These are phyloP conservation scores for Micrastur ruficollis DNA, from an alignment of 2,797 vertebrate genomes.

Conservation along the genomic window DNA sequence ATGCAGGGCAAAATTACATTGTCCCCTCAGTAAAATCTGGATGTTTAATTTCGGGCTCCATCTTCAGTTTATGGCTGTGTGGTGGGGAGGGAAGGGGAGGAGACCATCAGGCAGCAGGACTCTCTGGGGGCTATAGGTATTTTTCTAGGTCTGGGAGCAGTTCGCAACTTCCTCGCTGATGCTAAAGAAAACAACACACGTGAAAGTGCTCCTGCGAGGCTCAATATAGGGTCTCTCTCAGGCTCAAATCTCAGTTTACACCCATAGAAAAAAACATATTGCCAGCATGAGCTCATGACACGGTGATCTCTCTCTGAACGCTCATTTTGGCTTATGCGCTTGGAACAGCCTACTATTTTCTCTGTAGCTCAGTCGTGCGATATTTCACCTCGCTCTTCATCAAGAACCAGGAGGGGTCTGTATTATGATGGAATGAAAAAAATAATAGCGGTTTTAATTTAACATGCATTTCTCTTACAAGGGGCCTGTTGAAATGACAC, in stretches of 20 bases:
- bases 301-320: slow-evolving; percentile 29
- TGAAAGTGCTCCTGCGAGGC: not conserved
- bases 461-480: not conserved
- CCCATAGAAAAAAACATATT: not conserved
- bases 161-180: not conserved
- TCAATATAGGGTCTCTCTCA: slow-evolving; percentile 4
- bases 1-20: not conserved
- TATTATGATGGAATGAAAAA: not conserved
- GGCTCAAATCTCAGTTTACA: slow-evolving; percentile 18
- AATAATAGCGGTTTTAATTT: slow-evolving; percentile 35
- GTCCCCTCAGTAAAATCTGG: not conserved
- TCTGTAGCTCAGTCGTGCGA: not conserved
- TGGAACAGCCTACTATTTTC: slow-evolving; percentile 41
- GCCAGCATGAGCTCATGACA: slow-evolving; percentile 54
- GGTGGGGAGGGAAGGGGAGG: not conserved
- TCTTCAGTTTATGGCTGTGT: not conserved
- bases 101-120: fast-evolving
- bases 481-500: not conserved
- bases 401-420: slow-evolving; percentile 4
- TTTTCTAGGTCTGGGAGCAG: not conserved
- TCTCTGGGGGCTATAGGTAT: not conserved
- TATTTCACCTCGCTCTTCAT: slow-evolving; percentile 56
- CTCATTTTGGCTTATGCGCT: not conserved
- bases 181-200: not conserved
- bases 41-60: not conserved